Evolutionary conservation across 92 coral and sea anemone species (phyloP).

Genomic region (Meandrina meandrites): DNA sequence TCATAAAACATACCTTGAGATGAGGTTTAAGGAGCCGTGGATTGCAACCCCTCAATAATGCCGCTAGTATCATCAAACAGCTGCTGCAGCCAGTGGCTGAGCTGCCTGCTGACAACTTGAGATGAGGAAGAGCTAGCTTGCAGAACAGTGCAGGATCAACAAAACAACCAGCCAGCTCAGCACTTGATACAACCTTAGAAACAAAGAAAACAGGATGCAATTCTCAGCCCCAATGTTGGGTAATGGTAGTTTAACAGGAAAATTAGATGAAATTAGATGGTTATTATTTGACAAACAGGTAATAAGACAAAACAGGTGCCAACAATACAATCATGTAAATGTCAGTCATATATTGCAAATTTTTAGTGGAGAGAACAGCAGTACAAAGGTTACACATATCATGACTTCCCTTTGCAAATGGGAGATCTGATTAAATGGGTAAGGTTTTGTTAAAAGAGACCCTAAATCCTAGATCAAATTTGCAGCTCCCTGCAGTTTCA

Average conservation of each 20-base stretch:
- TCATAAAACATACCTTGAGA: slow-evolving; percentile 60
- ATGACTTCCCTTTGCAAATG: neutral
- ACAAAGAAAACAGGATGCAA: neutral
- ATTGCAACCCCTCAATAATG: slow-evolving; percentile 76
- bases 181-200: slow-evolving; percentile 75
- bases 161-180: slow-evolving; percentile 89
- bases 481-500: too few relatives aligned
- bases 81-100: slow-evolving; percentile 77
- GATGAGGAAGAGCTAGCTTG: slow-evolving; percentile 85
- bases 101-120: slow-evolving; percentile 72
- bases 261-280: neutral
- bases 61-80: slow-evolving; percentile 81
- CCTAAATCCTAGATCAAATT: too few relatives aligned
- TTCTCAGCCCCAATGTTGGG: neutral
- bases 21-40: slow-evolving; percentile 74
- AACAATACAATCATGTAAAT: too few relatives aligned
- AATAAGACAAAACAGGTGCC: too few relatives aligned
- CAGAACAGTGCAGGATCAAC: slow-evolving; percentile 96
- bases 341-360: neutral
- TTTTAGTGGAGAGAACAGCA: neutral
- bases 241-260: neutral
- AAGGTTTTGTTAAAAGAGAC: too few relatives aligned
- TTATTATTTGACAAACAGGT: too few relatives aligned
- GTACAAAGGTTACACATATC: neutral
- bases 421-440: neutral